These are phyloP conservation scores for Ylistrum balloti DNA, from an alignment of 1,140 invertebrate genomes.

Conservation along the genomic window DNA sequence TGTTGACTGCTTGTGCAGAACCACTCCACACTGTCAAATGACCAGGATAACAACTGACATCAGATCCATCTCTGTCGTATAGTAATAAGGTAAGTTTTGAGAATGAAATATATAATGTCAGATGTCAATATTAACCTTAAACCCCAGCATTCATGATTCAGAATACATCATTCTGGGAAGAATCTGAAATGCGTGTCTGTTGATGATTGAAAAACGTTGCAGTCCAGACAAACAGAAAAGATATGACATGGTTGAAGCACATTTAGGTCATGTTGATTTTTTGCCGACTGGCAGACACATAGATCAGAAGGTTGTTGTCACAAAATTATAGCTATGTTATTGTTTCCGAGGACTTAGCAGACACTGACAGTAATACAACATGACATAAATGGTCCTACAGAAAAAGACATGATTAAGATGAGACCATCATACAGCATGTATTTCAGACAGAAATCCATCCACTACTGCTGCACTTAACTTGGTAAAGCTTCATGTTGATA, in stretches of 20 bases:
- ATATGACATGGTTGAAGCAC: background rate
- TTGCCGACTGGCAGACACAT: conserved; percentile 4
- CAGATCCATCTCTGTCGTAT: background rate
- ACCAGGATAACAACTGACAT: background rate
- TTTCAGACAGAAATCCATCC: background rate
- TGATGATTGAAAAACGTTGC: background rate
- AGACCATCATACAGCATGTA: background rate
- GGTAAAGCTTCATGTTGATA: too few relatives aligned
- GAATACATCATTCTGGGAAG: background rate
- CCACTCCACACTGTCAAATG: background rate
- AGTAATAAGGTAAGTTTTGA: background rate
- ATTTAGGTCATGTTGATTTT: background rate
- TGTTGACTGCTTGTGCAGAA: background rate
- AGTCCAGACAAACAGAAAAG: background rate
- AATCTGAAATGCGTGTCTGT: background rate
- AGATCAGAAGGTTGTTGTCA: conserved; percentile 3
- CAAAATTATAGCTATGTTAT: conserved; percentile 19
- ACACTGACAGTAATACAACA: background rate
- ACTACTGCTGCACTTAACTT: background rate
- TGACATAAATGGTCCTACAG: background rate
- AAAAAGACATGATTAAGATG: background rate
- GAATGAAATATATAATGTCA: background rate
- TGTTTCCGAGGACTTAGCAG: background rate
- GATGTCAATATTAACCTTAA: background rate
- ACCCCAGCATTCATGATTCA: background rate